Percentiles rank a stretch among this genome's conserved stretches.
phyloP scores from a whole-genome alignment of 2,888 invertebrate species.

The Zhuqinia jingwanae region DNA sequence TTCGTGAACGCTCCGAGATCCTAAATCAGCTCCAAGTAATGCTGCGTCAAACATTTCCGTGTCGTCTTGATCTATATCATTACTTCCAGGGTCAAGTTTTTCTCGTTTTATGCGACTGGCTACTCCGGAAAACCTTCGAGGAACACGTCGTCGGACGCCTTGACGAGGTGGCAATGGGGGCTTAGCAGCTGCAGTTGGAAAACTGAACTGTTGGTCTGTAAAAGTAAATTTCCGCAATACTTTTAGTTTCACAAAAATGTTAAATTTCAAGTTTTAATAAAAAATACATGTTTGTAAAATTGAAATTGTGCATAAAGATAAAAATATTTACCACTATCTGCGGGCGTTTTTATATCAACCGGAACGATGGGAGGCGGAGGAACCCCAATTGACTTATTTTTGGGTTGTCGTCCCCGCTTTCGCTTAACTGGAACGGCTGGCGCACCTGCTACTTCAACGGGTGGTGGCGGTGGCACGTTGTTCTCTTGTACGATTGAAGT shows the following conservation, averaged over 20 bases:
- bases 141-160: slow-evolving; percentile 74
- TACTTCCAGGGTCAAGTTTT: slow-evolving; percentile 68
- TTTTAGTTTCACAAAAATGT: neutral
- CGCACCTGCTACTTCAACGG: neutral
- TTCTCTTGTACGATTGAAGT: slow-evolving; percentile 61
- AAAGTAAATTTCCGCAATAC: too few relatives aligned
- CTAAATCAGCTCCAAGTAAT: slow-evolving; percentile 64
- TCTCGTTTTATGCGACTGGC: slow-evolving; percentile 75
- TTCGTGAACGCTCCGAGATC: slow-evolving; percentile 92
- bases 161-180: slow-evolving; percentile 63
- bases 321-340: slow-evolving; percentile 30
- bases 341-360: slow-evolving; percentile 33
- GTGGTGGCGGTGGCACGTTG: slow-evolving; percentile 47
- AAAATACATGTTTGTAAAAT: too few relatives aligned
- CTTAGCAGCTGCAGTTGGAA: slow-evolving; percentile 45
- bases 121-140: slow-evolving; percentile 74
- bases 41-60: slow-evolving; percentile 63
- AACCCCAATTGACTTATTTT: slow-evolving; percentile 54
- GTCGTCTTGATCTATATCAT: slow-evolving; percentile 64
- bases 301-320: too few relatives aligned
- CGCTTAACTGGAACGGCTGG: slow-evolving; percentile 66
- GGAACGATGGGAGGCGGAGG: slow-evolving; percentile 64
- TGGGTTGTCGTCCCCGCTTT: slow-evolving; percentile 74
- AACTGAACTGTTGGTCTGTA: slow-evolving; percentile 62
- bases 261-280: too few relatives aligned